These are phyloP conservation scores for Aplodontia rufa DNA, from an alignment of 2,113 vertebrate species.

Conservation along the genomic window DNA sequence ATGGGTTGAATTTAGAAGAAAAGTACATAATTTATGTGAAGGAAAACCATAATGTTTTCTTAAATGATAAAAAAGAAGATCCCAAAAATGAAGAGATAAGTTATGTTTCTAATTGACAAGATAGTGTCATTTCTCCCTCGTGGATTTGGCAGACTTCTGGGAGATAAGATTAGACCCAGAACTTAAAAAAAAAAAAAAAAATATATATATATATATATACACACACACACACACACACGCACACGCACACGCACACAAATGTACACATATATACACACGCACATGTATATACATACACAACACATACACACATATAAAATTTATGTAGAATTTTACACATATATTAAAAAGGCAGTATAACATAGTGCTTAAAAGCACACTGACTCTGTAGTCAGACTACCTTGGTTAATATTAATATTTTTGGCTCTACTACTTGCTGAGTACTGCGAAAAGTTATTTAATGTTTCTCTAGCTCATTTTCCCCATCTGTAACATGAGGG, in stretches of 20 bases:
- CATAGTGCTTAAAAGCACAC: not conserved
- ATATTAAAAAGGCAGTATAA: not conserved
- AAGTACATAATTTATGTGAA: not conserved
- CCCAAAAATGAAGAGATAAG: not conserved
- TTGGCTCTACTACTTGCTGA: not conserved
- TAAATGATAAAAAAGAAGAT: not conserved
- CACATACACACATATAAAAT: too few relatives aligned
- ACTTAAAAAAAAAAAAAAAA: too few relatives aligned
- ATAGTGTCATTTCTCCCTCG: not conserved
- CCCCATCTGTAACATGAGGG: not conserved
- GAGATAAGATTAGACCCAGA: not conserved
- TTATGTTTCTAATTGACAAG: not conserved
- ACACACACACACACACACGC: too few relatives aligned
- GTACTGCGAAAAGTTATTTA: not conserved
- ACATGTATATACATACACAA: too few relatives aligned
- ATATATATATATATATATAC: too few relatives aligned
- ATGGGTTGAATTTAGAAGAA: not conserved
- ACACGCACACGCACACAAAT: too few relatives aligned
- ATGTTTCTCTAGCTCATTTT: not conserved
- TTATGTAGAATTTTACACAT: not conserved
- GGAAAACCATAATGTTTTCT: not conserved
- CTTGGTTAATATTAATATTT: not conserved
- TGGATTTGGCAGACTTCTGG: not conserved
- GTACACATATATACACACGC: too few relatives aligned
- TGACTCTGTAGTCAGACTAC: not conserved